Evolutionary conservation across 2,888 invertebrate species (phyloP).

Genomic region (Anorthoa munda): DNA sequence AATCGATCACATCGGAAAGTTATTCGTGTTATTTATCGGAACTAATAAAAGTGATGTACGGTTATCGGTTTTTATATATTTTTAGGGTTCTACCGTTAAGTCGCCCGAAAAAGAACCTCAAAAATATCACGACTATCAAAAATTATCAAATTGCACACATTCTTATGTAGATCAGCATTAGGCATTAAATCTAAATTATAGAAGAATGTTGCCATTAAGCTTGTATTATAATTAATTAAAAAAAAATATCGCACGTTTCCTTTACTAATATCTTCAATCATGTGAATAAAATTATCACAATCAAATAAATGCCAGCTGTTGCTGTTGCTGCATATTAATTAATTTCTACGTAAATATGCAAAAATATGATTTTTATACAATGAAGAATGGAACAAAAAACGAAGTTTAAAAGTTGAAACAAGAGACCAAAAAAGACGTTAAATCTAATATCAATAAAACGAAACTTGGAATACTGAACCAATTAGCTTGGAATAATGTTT

Average conservation of each 20-base stretch:
- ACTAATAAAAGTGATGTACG: conserved; percentile 90
- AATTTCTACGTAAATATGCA: conserved; percentile 6
- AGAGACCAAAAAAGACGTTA: background rate
- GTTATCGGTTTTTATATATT: conserved; percentile 84
- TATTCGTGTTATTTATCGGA: conserved; percentile 88
- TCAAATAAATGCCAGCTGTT: conserved; percentile 40
- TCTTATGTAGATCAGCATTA: conserved; percentile 9
- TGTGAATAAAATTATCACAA: conserved; percentile 18
- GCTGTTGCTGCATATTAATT: conserved; percentile 37
- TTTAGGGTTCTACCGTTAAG: conserved; percentile 72
- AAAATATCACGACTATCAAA: conserved; percentile 4
- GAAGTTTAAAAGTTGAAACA: background rate
- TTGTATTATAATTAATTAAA: conserved; percentile 39
- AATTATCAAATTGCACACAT: conserved; percentile 24
- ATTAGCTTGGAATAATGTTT: conserved; percentile 59
- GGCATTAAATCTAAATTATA: conserved; percentile 7
- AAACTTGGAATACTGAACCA: conserved; percentile 71
- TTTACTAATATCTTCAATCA: conserved; percentile 47
- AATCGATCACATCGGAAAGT: conserved; percentile 89
- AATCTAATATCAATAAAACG: conserved; percentile 45
- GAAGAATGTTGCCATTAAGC: conserved; percentile 3
- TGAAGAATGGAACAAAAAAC: background rate
- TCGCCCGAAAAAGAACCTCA: conserved; percentile 46
- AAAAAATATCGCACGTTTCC: conserved; percentile 39
- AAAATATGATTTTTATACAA: conserved; percentile 1